phyloP scores from a whole-genome alignment of 2,113 vertebrate species.

The Cranoglanis bouderius region DNA sequence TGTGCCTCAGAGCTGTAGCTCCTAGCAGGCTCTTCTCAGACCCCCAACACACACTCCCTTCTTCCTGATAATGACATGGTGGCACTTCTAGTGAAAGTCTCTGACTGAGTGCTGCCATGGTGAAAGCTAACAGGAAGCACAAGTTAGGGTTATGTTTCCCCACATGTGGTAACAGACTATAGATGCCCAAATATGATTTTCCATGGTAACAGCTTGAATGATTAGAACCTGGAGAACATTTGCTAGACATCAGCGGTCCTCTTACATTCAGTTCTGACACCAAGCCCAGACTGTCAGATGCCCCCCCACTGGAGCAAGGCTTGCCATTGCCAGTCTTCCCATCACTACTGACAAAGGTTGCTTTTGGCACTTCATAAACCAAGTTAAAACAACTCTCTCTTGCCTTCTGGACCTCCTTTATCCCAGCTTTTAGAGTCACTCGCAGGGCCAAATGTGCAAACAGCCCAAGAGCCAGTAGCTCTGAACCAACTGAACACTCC shows the following conservation, averaged over 20 bases:
- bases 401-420: conserved; percentile 65
- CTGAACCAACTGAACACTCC: conserved; percentile 81
- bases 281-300: background rate
- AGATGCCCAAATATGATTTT: conserved; percentile 78
- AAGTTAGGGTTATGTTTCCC: conserved; percentile 73
- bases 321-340: background rate
- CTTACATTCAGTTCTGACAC: background rate
- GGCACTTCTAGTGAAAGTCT: conserved; percentile 65
- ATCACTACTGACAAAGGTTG: background rate
- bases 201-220: conserved; percentile 59
- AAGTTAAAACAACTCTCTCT: conserved; percentile 21
- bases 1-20: conserved; percentile 82
- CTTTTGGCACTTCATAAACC: background rate
- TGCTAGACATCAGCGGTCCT: background rate
- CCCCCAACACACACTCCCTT: conserved; percentile 24
- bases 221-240: conserved; percentile 46
- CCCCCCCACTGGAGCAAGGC: background rate
- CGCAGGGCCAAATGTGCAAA: conserved; percentile 86
- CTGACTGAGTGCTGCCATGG: conserved; percentile 75
- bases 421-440: conserved; percentile 78
- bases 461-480: conserved; percentile 79
- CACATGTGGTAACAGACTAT: conserved; percentile 81
- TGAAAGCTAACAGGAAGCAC: conserved; percentile 81
- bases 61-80: conserved; percentile 35
- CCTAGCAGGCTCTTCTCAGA: conserved; percentile 73